Evolutionary conservation across 1,140 invertebrate species (phyloP).

Genomic region (silkworm (Bombyx mori)): DNA sequence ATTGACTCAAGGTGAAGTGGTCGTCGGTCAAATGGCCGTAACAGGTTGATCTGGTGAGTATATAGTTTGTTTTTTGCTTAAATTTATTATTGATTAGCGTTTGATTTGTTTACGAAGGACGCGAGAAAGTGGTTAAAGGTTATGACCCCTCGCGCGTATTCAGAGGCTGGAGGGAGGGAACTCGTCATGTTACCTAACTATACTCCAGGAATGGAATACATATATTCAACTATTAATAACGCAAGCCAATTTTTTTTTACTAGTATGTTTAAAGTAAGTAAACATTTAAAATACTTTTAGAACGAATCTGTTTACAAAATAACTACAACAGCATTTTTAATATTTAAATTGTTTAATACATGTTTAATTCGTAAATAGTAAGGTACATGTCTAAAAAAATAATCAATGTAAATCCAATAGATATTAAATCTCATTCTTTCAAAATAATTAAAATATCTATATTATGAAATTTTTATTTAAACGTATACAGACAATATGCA

Average conservation of each 20-base stretch:
- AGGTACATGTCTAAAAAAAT: no score
- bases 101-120: slow-evolving; percentile 34
- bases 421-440: no score
- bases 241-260: background rate
- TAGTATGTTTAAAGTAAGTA: background rate
- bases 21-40: slow-evolving; percentile 4
- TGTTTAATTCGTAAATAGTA: no score
- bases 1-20: no score
- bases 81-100: slow-evolving; percentile 31
- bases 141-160: slow-evolving; percentile 32
- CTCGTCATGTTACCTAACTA: slow-evolving; percentile 44
- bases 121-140: slow-evolving; percentile 37
- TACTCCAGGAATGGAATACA: slow-evolving; percentile 17
- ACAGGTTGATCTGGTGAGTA: slow-evolving; percentile 38
- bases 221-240: background rate
- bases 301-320: no score
- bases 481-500: no score
- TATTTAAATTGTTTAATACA: no score
- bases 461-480: no score
- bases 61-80: slow-evolving; percentile 21
- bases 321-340: no score
- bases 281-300: background rate
- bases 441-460: no score
- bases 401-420: no score
- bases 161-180: slow-evolving; percentile 26